Conservation (phyloP, 2,797 vertebrate species). For the Etheostoma nigrum region DNA sequence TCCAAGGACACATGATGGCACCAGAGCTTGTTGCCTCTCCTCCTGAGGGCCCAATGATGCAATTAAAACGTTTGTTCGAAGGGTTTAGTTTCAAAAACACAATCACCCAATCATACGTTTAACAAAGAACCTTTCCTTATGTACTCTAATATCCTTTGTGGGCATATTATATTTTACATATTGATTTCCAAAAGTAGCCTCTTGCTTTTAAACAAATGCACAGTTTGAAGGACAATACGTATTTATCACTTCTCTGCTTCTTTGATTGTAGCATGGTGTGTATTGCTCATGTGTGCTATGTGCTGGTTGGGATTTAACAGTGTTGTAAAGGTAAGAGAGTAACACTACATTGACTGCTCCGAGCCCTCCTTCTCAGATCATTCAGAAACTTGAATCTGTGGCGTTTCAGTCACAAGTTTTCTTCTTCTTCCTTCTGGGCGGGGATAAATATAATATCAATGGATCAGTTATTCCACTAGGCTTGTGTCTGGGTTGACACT, state of each 20-base stretch:
- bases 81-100: not conserved
- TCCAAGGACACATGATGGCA: conserved; percentile 53
- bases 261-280: too few relatives aligned
- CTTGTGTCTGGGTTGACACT: conserved; percentile 9
- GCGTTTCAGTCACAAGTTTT: conserved; percentile 54
- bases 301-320: not conserved
- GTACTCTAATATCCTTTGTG: not conserved
- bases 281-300: too few relatives aligned
- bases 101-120: not conserved
- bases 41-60: too few relatives aligned
- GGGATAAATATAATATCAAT: conserved; percentile 49
- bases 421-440: conserved; percentile 20
- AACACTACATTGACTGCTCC: not conserved
- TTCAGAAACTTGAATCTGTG: conserved; percentile 27
- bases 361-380: conserved; percentile 23
- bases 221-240: not conserved
- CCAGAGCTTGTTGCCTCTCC: not conserved
- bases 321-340: not conserved
- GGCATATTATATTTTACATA: not conserved
- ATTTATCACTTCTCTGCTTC: too few relatives aligned
- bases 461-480: conserved; percentile 34
- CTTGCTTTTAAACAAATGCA: not conserved
- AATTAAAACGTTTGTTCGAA: not conserved
- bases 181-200: not conserved
- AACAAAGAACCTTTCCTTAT: not conserved